These are phyloP conservation scores for Nicator chloris DNA, from an alignment of 2,113 vertebrate species.

Conservation along the genomic window DNA sequence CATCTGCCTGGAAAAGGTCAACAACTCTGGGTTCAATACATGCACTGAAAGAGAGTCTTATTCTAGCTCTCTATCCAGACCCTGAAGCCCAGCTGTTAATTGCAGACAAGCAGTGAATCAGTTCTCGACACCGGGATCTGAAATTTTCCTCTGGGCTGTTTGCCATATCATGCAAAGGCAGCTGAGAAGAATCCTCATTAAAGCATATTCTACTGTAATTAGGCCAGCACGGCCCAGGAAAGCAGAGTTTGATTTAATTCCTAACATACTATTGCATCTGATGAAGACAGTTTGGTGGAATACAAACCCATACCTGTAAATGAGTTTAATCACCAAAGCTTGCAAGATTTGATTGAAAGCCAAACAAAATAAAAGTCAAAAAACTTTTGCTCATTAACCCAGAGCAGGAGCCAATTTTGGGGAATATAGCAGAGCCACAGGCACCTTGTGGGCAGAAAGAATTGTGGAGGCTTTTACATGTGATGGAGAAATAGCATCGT, in stretches of 20 bases:
- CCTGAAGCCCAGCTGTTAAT: not conserved
- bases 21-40: not conserved
- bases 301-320: not conserved
- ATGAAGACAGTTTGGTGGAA: not conserved
- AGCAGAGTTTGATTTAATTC: slow-evolving; percentile 7
- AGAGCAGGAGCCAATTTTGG: not conserved
- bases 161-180: not conserved
- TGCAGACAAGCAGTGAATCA: slow-evolving; percentile 21
- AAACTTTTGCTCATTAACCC: not conserved
- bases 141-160: slow-evolving; percentile 6
- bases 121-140: not conserved
- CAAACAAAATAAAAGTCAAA: not conserved
- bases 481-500: not conserved
- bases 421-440: not conserved
- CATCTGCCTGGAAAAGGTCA: not conserved
- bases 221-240: not conserved
- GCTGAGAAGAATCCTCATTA: slow-evolving; percentile 22
- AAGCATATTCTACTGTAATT: not conserved
- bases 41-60: not conserved
- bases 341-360: not conserved
- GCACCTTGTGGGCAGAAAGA: not conserved
- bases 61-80: not conserved
- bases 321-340: not conserved
- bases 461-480: not conserved
- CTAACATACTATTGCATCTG: not conserved